phyloP scores from a whole-genome alignment of 2,888 invertebrate species.

The Pteria penguin region DNA sequence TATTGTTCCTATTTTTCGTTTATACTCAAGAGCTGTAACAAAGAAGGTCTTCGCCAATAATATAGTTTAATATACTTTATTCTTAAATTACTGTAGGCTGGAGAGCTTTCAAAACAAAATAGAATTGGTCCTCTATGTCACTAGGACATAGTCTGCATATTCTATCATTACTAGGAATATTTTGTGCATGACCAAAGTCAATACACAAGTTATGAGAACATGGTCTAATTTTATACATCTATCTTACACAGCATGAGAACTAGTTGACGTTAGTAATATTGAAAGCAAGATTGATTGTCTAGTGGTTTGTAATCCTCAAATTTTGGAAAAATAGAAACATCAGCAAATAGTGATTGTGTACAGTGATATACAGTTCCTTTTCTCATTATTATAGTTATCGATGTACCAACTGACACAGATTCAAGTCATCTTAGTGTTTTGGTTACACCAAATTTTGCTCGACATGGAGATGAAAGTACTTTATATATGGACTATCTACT shows the following conservation, averaged over 20 bases:
- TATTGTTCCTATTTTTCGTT: not conserved
- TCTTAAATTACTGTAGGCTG: not conserved
- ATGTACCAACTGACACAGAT: too few relatives aligned
- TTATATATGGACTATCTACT: too few relatives aligned
- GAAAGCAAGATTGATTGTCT: not conserved
- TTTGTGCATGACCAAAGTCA: not conserved
- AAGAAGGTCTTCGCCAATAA: not conserved
- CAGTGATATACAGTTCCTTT: not conserved
- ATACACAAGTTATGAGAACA: not conserved
- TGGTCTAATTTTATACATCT: not conserved
- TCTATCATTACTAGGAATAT: not conserved
- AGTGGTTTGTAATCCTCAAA: conserved; percentile 3
- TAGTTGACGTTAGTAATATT: not conserved
- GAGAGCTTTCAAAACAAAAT: not conserved
- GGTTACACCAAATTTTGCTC: too few relatives aligned
- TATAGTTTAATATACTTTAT: not conserved
- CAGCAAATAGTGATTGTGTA: not conserved
- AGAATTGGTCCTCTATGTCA: not conserved
- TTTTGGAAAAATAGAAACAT: not conserved
- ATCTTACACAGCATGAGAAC: not conserved
- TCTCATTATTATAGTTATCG: not conserved
- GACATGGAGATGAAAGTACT: too few relatives aligned
- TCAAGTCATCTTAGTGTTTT: too few relatives aligned
- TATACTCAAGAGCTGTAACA: not conserved
- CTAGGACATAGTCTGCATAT: not conserved